Percentiles rank a stretch among this genome's conserved stretches.
Evolutionary conservation across 2,888 invertebrate genomes (phyloP).

Genomic region (Xanthia icteritia): DNA sequence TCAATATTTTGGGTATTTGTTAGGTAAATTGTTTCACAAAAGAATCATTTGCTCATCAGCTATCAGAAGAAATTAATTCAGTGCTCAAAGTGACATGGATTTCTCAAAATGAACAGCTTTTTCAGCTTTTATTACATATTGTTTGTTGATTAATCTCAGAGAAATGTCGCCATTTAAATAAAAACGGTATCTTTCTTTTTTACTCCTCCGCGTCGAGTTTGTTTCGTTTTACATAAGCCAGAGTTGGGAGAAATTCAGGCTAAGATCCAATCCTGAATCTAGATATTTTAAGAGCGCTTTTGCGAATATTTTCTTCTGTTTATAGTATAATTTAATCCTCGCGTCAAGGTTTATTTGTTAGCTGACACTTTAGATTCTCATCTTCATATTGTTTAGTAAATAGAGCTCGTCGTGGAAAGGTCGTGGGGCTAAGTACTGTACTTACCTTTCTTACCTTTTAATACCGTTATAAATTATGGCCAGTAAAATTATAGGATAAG

Average conservation of each 20-base stretch:
- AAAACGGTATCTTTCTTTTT: background rate
- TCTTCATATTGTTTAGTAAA: constrained; percentile 13
- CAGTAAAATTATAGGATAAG: background rate
- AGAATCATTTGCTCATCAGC: background rate
- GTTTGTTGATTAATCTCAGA: background rate
- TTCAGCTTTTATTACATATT: too few species aligned
- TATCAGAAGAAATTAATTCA: background rate
- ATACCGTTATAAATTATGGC: background rate
- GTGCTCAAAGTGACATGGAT: background rate
- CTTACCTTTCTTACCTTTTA: too few species aligned
- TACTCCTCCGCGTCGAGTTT: background rate
- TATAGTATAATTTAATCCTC: constrained; percentile 7
- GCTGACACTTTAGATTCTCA: background rate
- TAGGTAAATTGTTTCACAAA: background rate
- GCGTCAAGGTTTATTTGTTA: constrained; percentile 14
- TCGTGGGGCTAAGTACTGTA: background rate
- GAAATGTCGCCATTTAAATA: background rate
- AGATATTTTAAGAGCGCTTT: constrained; percentile 16
- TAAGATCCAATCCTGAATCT: constrained; percentile 22
- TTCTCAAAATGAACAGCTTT: background rate
- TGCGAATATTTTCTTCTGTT: constrained; percentile 14
- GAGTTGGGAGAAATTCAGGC: constrained; percentile 14
- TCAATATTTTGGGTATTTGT: background rate
- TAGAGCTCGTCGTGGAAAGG: background rate
- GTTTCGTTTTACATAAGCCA: constrained; percentile 5